A percentile compares a stretch with the other conserved stretches of the same genome.
These are phyloP conservation scores for Lepus oiostolus DNA, from an alignment of 2,797 vertebrate species.

Conservation along the genomic window DNA sequence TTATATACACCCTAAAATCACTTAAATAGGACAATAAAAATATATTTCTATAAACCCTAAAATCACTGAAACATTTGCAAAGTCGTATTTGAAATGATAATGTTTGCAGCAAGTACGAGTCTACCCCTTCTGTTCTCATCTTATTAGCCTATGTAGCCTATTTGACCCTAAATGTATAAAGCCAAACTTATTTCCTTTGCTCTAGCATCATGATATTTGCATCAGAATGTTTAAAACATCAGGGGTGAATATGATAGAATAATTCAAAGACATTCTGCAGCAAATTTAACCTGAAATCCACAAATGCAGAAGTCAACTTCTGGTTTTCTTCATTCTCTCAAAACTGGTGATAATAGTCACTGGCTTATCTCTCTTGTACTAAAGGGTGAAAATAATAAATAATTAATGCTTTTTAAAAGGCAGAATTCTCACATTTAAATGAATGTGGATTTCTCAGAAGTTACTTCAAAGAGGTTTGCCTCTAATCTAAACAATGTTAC, in stretches of 20 bases:
- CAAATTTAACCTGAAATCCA: conserved; percentile 8
- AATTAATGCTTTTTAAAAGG: background rate
- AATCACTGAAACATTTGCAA: background rate
- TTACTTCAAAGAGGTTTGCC: background rate
- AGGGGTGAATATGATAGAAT: background rate
- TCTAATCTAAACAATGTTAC: conserved; percentile 2
- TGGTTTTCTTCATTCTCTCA: conserved; percentile 1
- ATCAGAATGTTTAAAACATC: conserved; percentile 26
- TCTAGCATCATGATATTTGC: background rate
- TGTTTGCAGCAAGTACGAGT: background rate
- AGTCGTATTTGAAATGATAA: conserved; percentile 13
- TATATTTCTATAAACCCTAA: background rate
- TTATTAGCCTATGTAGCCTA: background rate
- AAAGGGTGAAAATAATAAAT: background rate
- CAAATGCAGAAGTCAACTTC: conserved; percentile 17
- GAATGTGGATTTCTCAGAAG: background rate
- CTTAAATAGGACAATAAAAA: background rate
- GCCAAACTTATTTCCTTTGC: background rate
- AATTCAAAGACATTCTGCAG: conserved; percentile 10
- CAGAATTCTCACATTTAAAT: conserved; percentile 50
- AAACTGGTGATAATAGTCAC: background rate
- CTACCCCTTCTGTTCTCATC: background rate
- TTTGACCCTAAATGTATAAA: conserved; percentile 39
- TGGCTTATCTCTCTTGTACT: background rate
- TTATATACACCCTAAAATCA: background rate